Evolutionary conservation across 2,888 invertebrate species (phyloP).

Genomic region (Didymodactylos carnosus): DNA sequence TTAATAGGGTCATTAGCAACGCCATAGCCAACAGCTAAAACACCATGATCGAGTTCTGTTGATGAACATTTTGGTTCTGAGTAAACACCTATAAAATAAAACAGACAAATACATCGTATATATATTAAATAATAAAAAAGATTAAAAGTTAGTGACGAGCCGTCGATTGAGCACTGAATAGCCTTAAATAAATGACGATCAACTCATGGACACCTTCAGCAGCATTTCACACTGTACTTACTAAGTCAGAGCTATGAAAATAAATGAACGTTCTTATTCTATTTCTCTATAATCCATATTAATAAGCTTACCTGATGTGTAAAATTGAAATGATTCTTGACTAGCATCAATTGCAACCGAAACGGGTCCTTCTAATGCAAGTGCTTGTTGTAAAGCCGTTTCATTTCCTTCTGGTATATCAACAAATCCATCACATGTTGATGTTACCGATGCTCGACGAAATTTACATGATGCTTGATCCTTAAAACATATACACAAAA

Average conservation of each 20-base stretch:
- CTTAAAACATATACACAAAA: not conserved
- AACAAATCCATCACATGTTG: slow-evolving; percentile 28
- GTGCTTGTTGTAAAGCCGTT: slow-evolving; percentile 21
- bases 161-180: too few species aligned
- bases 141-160: too few species aligned
- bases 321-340: slow-evolving; percentile 40
- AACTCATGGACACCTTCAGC: too few species aligned
- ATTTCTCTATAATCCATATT: too few species aligned
- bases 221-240: too few species aligned
- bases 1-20: not conserved
- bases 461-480: slow-evolving; percentile 26
- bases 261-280: too few species aligned
- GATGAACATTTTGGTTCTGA: slow-evolving; percentile 1
- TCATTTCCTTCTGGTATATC: slow-evolving; percentile 25
- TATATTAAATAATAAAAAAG: too few species aligned
- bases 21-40: slow-evolving; percentile 8
- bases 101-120: too few species aligned
- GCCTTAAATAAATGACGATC: too few species aligned
- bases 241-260: too few species aligned
- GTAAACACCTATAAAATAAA: slow-evolving; percentile 4
- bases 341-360: slow-evolving; percentile 20
- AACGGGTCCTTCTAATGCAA: slow-evolving; percentile 24
- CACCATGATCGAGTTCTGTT: slow-evolving; percentile 2
- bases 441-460: slow-evolving; percentile 23
- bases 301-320: slow-evolving; percentile 36